Conservation (phyloP, 2,888 invertebrate genomes). For the Eurytoma adleriae region DNA sequence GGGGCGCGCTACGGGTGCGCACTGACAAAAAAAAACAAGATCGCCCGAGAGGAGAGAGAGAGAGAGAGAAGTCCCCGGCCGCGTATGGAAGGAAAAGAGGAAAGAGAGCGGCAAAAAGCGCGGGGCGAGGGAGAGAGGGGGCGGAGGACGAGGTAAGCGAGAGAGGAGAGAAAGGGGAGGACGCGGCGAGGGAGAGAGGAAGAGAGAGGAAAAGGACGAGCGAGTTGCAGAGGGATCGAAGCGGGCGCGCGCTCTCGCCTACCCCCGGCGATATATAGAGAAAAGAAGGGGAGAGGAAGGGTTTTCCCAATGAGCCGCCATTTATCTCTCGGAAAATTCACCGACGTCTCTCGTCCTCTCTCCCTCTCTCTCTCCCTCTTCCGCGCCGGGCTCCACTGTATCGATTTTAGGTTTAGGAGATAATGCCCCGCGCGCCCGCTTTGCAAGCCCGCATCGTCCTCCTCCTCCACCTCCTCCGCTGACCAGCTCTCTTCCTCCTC, state of each 20-base stretch:
- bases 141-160: slow-evolving; percentile 45
- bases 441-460: slow-evolving; percentile 58
- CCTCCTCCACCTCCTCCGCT: slow-evolving; percentile 37
- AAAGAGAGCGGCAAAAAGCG: slow-evolving; percentile 59
- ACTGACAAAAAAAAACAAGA: slow-evolving; percentile 46
- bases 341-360: slow-evolving; percentile 67
- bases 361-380: background rate
- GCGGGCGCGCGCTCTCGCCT: slow-evolving; percentile 33
- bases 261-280: slow-evolving; percentile 34
- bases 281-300: slow-evolving; percentile 59
- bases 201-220: slow-evolving; percentile 26
- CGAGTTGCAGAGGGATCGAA: slow-evolving; percentile 40
- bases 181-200: slow-evolving; percentile 48
- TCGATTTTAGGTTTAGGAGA: slow-evolving; percentile 70
- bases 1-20: slow-evolving; percentile 22
- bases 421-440: slow-evolving; percentile 64
- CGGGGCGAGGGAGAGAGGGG: slow-evolving; percentile 24
- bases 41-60: slow-evolving; percentile 30
- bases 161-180: slow-evolving; percentile 53
- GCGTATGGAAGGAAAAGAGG: slow-evolving; percentile 50
- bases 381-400: slow-evolving; percentile 61
- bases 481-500: slow-evolving; percentile 47
- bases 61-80: slow-evolving; percentile 40
- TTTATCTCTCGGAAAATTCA: slow-evolving; percentile 70
- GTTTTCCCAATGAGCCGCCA: slow-evolving; percentile 69